Conservation (phyloP, 2,888 invertebrate genomes). For the Pseudococcus longispinus region DNA sequence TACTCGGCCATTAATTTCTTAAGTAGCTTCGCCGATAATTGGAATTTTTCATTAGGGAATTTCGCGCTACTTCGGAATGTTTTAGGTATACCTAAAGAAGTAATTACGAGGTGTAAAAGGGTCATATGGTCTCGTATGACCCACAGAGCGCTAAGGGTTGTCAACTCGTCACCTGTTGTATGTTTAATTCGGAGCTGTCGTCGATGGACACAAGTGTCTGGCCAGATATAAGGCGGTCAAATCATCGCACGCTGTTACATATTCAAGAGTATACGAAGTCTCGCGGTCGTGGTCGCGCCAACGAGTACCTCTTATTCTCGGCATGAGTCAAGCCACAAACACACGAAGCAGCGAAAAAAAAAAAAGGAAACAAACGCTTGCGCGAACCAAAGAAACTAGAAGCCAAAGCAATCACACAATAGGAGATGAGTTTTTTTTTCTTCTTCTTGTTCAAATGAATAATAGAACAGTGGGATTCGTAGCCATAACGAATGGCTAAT, state of each 20-base stretch:
- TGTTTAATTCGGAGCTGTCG: not conserved
- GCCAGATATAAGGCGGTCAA: not conserved
- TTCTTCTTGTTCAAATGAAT: slow-evolving; percentile 49
- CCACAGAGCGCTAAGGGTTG: not conserved
- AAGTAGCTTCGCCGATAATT: not conserved
- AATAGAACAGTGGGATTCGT: slow-evolving; percentile 57
- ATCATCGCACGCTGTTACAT: not conserved
- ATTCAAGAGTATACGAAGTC: not conserved
- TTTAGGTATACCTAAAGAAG: too few species aligned
- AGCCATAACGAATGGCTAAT: slow-evolving; percentile 56
- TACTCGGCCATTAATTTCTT: not conserved
- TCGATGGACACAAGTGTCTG: not conserved
- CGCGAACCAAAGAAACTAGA: slow-evolving; percentile 48
- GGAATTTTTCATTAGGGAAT: not conserved
- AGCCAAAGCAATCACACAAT: slow-evolving; percentile 55
- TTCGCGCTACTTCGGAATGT: not conserved
- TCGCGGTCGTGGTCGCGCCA: not conserved
- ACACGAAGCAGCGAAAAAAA: not conserved
- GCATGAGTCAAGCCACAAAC: slow-evolving; percentile 9
- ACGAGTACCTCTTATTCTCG: not conserved
- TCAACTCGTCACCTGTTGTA: not conserved
- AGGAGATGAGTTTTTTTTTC: slow-evolving; percentile 53
- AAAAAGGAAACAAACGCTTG: slow-evolving; percentile 22
- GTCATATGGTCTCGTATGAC: not conserved
- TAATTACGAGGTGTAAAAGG: not conserved